Evolutionary conservation across 1,140 invertebrate species (phyloP), one percentile per base, ranked within the genome.

Genomic region (Leptestheria dahalacensis): DNA sequence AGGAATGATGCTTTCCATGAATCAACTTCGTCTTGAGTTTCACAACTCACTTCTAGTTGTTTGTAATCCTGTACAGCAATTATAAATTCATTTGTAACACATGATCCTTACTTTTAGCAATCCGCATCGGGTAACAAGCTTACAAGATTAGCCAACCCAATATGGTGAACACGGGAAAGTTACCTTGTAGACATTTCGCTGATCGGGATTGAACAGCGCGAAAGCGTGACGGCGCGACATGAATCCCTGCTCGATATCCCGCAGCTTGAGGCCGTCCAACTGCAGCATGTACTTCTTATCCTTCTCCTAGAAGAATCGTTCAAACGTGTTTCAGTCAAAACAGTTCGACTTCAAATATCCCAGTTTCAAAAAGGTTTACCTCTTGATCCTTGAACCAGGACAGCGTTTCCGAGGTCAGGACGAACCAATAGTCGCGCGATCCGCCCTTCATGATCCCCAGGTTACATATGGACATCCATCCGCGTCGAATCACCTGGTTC

Each of bases 281-380:
- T 91, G 88, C 68, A 99, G 77, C 94, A 99, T 97, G 73, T 95
- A 99, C 73, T 99, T 99, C 80, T 99, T 99, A 73, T 99, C 97
- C 68, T 92, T 84, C 77, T 99, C 96, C 83, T 88, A 28, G 15
- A 41, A 18, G 48, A 58, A 9, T 11, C 23, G 49, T 23, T 18
- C 48, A 23, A n/a, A n/a, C n/a, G n/a, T n/a, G n/a, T n/a, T n/a
- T n/a, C n/a, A n/a, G n/a, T n/a, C n/a, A n/a, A n/a, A n/a, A n/a
- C n/a, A n/a, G n/a, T n/a, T n/a, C n/a, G n/a, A n/a, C n/a, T n/a
- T n/a, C n/a, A n/a, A n/a, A n/a, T n/a, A n/a, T n/a, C n/a, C n/a
- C n/a, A n/a, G n/a, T n/a, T n/a, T n/a, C n/a, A n/a, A n/a, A n/a
- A n/a, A n/a, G 33, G 6, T 41, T 9, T 67, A 79, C 82, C 77